Conservation (phyloP, 2,888 invertebrate species). For the Polymixis flavicincta region DNA sequence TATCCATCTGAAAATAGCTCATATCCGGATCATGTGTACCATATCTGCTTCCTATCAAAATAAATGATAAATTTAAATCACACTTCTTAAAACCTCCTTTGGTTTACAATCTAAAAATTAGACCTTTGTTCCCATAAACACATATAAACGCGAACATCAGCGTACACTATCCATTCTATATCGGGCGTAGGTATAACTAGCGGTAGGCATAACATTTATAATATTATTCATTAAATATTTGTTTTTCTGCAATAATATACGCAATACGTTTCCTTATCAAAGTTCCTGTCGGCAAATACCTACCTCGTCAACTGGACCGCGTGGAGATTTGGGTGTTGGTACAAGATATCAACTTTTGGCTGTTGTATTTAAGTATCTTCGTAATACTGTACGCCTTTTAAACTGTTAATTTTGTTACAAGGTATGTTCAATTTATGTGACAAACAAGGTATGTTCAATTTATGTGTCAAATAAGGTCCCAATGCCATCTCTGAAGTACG, state of each 20-base stretch:
- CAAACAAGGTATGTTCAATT: neutral
- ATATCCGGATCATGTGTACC: neutral
- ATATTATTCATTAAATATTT: slow-evolving; percentile 58
- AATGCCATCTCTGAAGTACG: slow-evolving; percentile 5
- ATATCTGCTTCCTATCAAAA: neutral
- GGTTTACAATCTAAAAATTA: slow-evolving; percentile 57
- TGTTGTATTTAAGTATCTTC: neutral
- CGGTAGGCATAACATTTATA: slow-evolving; percentile 48
- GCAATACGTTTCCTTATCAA: slow-evolving; percentile 63
- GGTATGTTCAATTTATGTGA: neutral
- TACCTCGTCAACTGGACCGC: slow-evolving; percentile 55
- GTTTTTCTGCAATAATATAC: slow-evolving; percentile 57
- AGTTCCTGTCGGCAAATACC: slow-evolving; percentile 61
- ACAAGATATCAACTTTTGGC: slow-evolving; percentile 37
- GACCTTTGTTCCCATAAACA: slow-evolving; percentile 56
- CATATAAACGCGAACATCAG: slow-evolving; percentile 48
- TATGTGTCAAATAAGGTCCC: neutral
- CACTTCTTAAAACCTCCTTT: slow-evolving; percentile 1
- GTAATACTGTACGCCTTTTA: neutral
- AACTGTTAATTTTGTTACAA: neutral
- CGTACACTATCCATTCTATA: slow-evolving; percentile 41
- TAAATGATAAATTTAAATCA: neutral
- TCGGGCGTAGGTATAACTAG: slow-evolving; percentile 37
- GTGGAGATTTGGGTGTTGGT: slow-evolving; percentile 43
- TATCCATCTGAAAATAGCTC: neutral